These are phyloP conservation scores for Eumeta japonica DNA, from an alignment of 1,140 invertebrate genomes.

Conservation along the genomic window DNA sequence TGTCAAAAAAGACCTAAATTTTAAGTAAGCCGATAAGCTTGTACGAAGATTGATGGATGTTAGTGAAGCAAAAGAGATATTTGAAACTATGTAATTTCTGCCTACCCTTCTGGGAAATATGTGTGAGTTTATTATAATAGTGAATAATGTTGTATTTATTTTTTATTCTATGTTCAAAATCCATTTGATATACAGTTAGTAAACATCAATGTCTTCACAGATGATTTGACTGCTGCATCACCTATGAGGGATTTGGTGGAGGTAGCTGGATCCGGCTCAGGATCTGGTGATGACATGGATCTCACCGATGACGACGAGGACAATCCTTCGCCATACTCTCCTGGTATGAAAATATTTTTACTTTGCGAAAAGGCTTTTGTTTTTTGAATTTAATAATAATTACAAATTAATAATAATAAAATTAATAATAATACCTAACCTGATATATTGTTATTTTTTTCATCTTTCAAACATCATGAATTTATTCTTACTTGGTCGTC, in stretches of 20 bases:
- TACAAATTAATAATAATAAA: background rate
- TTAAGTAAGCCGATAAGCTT: background rate
- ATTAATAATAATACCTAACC: background rate
- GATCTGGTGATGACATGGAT: slow-evolving; percentile 45
- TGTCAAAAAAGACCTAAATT: too few relatives aligned
- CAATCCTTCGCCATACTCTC: too few relatives aligned
- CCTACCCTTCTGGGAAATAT: too few relatives aligned
- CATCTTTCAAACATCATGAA: too few relatives aligned
- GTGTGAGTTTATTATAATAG: too few relatives aligned
- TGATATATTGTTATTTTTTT: background rate
- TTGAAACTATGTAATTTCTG: too few relatives aligned
- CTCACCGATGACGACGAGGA: slow-evolving; percentile 44
- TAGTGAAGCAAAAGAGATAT: too few relatives aligned
- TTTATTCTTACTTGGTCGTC: too few relatives aligned
- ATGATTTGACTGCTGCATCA: slow-evolving; percentile 16
- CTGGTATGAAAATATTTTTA: slow-evolving; percentile 5
- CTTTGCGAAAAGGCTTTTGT: background rate
- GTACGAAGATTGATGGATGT: too few relatives aligned
- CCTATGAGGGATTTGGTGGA: slow-evolving; percentile 21
- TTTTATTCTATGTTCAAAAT: slow-evolving; percentile 3
- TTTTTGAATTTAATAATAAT: background rate
- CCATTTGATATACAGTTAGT: background rate
- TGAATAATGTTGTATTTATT: slow-evolving; percentile 12
- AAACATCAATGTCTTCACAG: slow-evolving; percentile 9
- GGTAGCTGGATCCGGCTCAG: slow-evolving; percentile 44